A percentile compares a stretch with the other conserved stretches of the same genome.
Evolutionary conservation across 1,140 invertebrate species (phyloP).

Genomic region (Bombus difficillimus): DNA sequence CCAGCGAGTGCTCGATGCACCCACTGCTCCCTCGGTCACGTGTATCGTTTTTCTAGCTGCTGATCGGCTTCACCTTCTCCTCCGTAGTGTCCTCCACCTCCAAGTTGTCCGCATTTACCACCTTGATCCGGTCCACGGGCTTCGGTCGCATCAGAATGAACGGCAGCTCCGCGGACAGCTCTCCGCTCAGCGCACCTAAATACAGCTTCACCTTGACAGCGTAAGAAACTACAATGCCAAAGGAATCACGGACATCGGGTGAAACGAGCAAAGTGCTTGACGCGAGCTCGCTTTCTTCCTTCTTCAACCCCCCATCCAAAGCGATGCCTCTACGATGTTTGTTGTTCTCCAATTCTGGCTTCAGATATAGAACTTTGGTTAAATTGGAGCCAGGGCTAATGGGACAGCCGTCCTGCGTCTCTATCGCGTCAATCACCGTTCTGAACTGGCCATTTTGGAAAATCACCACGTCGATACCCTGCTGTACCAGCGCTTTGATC

Average conservation of each 20-base stretch:
- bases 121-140: conserved; percentile 76
- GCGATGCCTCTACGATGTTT: conserved; percentile 96
- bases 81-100: conserved; percentile 59
- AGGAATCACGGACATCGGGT: conserved; percentile 92
- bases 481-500: conserved; percentile 95
- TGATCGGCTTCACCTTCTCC: conserved; percentile 55
- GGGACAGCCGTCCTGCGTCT: conserved; percentile 98
- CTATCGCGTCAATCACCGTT: conserved; percentile 95
- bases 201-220: conserved; percentile 97
- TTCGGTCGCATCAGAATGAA: conserved; percentile 99
- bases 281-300: conserved; percentile 93
- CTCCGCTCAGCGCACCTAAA: conserved; percentile 95
- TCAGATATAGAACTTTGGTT: conserved; percentile 95
- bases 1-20: not conserved
- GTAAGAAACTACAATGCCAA: conserved; percentile 95
- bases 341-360: conserved; percentile 91
- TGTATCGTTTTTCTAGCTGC: conserved; percentile 47
- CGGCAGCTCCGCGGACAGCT: conserved; percentile 96
- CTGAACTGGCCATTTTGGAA: conserved; percentile 99
- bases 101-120: conserved; percentile 66
- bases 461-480: conserved; percentile 98
- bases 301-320: conserved; percentile 96
- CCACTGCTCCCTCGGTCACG: not conserved
- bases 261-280: conserved; percentile 95
- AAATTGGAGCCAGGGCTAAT: conserved; percentile 96